These are phyloP conservation scores for Clinocottus analis DNA, from an alignment of 2,113 vertebrate species.

Conservation along the genomic window DNA sequence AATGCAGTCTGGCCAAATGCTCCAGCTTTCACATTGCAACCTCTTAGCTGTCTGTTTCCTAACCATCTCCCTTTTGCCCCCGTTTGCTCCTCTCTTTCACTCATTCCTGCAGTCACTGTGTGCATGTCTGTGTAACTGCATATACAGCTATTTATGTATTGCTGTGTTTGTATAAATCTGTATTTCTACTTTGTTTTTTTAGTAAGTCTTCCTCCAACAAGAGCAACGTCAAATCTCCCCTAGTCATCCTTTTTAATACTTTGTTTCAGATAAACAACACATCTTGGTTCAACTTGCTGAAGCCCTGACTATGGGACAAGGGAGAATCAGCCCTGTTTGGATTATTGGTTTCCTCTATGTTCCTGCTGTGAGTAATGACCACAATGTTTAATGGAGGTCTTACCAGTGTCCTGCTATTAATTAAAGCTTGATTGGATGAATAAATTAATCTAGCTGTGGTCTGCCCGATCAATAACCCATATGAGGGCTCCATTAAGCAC, in stretches of 20 bases:
- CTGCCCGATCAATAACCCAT: constrained; percentile 83
- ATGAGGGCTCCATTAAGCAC: constrained; percentile 82
- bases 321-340: constrained; percentile 63
- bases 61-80: neutral
- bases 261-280: neutral
- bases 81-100: neutral
- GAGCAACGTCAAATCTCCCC: neutral
- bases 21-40: constrained; percentile 55
- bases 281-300: constrained; percentile 28
- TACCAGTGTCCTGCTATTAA: constrained; percentile 82
- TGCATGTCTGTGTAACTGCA: constrained; percentile 3
- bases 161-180: neutral
- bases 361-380: constrained; percentile 78
- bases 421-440: constrained; percentile 86
- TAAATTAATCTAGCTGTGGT: constrained; percentile 84
- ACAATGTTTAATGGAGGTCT: constrained; percentile 77
- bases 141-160: neutral
- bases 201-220: neutral
- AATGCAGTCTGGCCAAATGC: constrained; percentile 65
- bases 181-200: neutral
- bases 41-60: constrained; percentile 46
- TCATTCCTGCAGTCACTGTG: neutral
- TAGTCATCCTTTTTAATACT: constrained; percentile 4
- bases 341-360: constrained; percentile 72
- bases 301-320: constrained; percentile 38